A percentile compares a stretch with the other conserved stretches of the same genome.
Evolutionary conservation across 2,888 invertebrate genomes (phyloP).

Genomic region (Vanessa cardui): DNA sequence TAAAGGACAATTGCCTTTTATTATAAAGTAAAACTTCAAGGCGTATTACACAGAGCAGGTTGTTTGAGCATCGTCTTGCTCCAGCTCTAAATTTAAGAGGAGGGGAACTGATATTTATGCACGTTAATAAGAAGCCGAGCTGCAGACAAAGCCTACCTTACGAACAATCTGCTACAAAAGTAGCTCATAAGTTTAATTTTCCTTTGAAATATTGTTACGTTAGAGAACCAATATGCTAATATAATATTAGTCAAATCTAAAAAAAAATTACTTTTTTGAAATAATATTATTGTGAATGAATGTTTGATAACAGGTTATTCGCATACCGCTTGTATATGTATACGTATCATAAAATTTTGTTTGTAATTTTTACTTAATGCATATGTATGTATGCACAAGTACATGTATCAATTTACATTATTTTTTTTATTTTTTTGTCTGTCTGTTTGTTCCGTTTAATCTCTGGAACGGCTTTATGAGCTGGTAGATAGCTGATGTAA

Average conservation of each 20-base stretch:
- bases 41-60: slow-evolving; percentile 46
- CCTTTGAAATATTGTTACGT: not conserved
- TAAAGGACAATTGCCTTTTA: not conserved
- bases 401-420: too few species aligned
- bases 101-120: slow-evolving; percentile 74
- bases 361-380: too few species aligned
- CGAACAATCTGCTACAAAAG: slow-evolving; percentile 14
- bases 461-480: too few species aligned
- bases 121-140: slow-evolving; percentile 72
- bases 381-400: too few species aligned
- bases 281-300: too few species aligned
- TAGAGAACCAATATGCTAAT: not conserved
- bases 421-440: too few species aligned
- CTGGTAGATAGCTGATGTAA: too few species aligned
- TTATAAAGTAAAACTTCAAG: slow-evolving; percentile 1
- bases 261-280: not conserved
- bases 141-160: slow-evolving; percentile 65
- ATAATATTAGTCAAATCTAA: not conserved
- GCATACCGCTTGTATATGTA: too few species aligned
- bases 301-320: too few species aligned
- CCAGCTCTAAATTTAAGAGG: slow-evolving; percentile 60
- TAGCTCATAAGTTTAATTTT: slow-evolving; percentile 14
- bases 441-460: too few species aligned
- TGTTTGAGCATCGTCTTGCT: slow-evolving; percentile 61
- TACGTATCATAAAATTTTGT: too few species aligned